Percentiles rank a stretch among this genome's conserved stretches.
Evolutionary conservation across 1,140 invertebrate genomes (phyloP).

Genomic region (Epicauta chinensis): DNA sequence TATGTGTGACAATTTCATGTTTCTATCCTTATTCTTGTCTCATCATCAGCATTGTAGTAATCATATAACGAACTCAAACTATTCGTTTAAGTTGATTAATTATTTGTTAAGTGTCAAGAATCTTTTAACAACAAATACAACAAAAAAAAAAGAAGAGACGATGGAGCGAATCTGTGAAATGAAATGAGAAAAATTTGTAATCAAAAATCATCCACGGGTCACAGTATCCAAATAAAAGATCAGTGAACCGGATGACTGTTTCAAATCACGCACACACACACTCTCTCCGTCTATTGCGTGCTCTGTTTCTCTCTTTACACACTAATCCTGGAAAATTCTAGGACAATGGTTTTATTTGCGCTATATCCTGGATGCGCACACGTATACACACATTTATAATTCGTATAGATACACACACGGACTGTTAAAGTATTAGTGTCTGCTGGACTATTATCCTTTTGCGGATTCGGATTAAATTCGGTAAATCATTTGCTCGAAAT

Average conservation of each 20-base stretch:
- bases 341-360: constrained; percentile 26
- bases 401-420: too few relatives aligned
- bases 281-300: too few relatives aligned
- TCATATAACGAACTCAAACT: too few relatives aligned
- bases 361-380: constrained; percentile 13
- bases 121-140: too few relatives aligned
- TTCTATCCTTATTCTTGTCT: too few relatives aligned
- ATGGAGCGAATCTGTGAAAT: neutral
- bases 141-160: too few relatives aligned
- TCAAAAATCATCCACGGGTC: constrained; percentile 18
- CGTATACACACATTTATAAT: too few relatives aligned
- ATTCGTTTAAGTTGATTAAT: too few relatives aligned
- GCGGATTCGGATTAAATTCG: constrained; percentile 17
- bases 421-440: constrained; percentile 16
- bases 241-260: constrained; percentile 21
- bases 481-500: constrained; percentile 21
- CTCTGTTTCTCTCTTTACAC: constrained; percentile 5
- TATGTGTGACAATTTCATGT: neutral
- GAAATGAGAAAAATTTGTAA: neutral
- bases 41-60: too few relatives aligned
- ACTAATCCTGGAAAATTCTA: constrained; percentile 25
- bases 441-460: constrained; percentile 15
- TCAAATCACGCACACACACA: constrained; percentile 9
- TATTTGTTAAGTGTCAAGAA: too few relatives aligned
- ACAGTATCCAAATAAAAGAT: constrained; percentile 14